These are phyloP conservation scores for Nylanderia fulva DNA, from an alignment of 1,140 invertebrate species.

Conservation along the genomic window DNA sequence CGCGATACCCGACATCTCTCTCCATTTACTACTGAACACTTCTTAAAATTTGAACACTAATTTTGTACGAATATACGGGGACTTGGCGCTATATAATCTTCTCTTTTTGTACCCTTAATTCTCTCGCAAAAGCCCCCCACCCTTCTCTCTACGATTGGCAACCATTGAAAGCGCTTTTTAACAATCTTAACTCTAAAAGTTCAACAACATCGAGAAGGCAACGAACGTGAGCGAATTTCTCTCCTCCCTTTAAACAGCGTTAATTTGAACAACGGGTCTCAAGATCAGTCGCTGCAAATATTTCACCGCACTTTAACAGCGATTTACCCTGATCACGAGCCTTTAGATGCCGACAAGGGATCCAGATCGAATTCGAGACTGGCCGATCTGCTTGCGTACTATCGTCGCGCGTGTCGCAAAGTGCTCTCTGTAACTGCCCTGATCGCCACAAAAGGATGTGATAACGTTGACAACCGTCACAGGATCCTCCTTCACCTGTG, in stretches of 20 bases:
- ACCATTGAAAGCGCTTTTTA: constrained; percentile 71
- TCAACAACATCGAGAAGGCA: constrained; percentile 75
- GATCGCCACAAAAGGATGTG: constrained; percentile 53
- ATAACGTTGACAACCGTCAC: constrained; percentile 30
- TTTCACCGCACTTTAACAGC: constrained; percentile 64
- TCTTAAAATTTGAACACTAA: constrained; percentile 75
- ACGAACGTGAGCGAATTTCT: constrained; percentile 72
- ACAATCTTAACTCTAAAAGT: constrained; percentile 75
- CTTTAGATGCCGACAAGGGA: constrained; percentile 68
- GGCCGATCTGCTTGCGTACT: constrained; percentile 14
- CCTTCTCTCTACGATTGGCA: constrained; percentile 64
- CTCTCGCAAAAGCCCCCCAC: constrained; percentile 23
- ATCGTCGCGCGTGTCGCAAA: background rate
- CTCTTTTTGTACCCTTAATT: constrained; percentile 24
- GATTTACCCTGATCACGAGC: constrained; percentile 74
- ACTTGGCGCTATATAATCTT: constrained; percentile 35
- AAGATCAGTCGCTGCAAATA: constrained; percentile 63
- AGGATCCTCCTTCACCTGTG: background rate
- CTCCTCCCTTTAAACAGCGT: constrained; percentile 45
- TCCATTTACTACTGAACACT: constrained; percentile 71
- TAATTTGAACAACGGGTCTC: constrained; percentile 66
- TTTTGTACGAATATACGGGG: constrained; percentile 71
- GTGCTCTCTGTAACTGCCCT: constrained; percentile 49
- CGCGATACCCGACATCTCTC: constrained; percentile 28
- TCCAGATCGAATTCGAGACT: constrained; percentile 40